Percentiles rank a stretch among this genome's conserved stretches.
Evolutionary conservation across 2,888 invertebrate species (phyloP).

Genomic region (Phorcus lineatus): DNA sequence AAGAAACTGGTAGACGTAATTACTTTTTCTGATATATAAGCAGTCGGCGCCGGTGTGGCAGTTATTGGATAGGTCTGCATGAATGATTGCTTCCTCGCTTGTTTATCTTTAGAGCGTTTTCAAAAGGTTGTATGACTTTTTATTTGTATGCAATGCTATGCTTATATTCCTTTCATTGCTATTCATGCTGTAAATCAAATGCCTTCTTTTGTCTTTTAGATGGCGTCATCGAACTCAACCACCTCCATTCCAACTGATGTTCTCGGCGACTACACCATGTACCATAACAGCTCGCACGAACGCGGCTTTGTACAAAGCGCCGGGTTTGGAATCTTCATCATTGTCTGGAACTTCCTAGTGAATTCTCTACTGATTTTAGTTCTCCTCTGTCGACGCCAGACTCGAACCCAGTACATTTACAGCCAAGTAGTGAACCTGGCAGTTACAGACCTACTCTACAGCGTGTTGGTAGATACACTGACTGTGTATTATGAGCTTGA

Average conservation of each 20-base stretch:
- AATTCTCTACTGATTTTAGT: constrained; percentile 22
- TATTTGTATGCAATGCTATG: too few species aligned
- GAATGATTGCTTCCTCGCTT: too few species aligned
- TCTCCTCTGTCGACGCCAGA: background rate
- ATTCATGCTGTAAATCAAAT: too few species aligned
- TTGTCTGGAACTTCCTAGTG: constrained; percentile 30
- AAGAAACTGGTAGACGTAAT: too few species aligned
- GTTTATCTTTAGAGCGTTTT: too few species aligned
- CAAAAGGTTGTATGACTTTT: too few species aligned
- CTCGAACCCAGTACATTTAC: constrained; percentile 28
- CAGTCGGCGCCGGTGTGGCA: too few species aligned
- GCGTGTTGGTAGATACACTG: constrained; percentile 43
- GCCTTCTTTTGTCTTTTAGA: background rate
- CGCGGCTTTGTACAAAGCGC: constrained; percentile 42
- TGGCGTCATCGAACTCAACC: background rate
- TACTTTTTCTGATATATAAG: too few species aligned
- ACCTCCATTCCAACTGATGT: background rate
- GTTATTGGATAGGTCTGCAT: too few species aligned
- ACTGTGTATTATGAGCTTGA: constrained; percentile 44
- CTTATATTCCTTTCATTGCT: too few species aligned
- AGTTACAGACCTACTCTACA: constrained; percentile 32
- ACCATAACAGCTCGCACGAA: constrained; percentile 38
- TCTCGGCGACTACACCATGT: background rate
- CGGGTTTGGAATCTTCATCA: constrained; percentile 35
- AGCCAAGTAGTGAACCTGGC: constrained; percentile 34